phyloP scores from a whole-genome alignment of 2,888 invertebrate genomes.

The Silvanus unidentatus region DNA sequence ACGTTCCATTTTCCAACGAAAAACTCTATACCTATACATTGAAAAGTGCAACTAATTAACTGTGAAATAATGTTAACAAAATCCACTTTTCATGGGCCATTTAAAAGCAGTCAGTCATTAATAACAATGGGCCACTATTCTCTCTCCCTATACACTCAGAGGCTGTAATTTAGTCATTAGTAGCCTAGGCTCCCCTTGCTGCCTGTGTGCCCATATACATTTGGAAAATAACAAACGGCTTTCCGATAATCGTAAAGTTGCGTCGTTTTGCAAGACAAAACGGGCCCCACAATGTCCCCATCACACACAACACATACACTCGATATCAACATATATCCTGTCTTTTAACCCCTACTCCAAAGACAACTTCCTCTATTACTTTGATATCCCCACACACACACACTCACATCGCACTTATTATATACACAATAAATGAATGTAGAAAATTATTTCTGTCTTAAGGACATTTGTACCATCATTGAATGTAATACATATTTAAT shows the following conservation, averaged over 20 bases:
- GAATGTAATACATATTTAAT: too few species aligned
- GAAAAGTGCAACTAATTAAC: not conserved
- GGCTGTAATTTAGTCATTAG: slow-evolving; percentile 1
- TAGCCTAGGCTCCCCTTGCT: not conserved
- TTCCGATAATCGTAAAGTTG: slow-evolving; percentile 1
- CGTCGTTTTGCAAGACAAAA: not conserved
- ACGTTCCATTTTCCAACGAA: too few species aligned
- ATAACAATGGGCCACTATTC: not conserved
- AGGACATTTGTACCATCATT: too few species aligned
- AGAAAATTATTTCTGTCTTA: too few species aligned
- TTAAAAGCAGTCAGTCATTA: not conserved
- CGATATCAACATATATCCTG: too few species aligned
- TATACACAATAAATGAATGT: too few species aligned
- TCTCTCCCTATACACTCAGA: too few species aligned
- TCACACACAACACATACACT: not conserved
- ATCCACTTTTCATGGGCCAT: not conserved
- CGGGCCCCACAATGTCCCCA: not conserved
- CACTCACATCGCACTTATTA: too few species aligned
- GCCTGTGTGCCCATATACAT: not conserved
- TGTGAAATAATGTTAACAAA: not conserved
- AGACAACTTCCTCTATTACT: too few species aligned
- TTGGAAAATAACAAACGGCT: slow-evolving; percentile 2
- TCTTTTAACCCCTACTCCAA: too few species aligned
- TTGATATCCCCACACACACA: too few species aligned
- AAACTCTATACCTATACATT: too few species aligned